Evolutionary conservation across 2,888 invertebrate genomes (phyloP).

Genomic region (Phyllotreta striolata): DNA sequence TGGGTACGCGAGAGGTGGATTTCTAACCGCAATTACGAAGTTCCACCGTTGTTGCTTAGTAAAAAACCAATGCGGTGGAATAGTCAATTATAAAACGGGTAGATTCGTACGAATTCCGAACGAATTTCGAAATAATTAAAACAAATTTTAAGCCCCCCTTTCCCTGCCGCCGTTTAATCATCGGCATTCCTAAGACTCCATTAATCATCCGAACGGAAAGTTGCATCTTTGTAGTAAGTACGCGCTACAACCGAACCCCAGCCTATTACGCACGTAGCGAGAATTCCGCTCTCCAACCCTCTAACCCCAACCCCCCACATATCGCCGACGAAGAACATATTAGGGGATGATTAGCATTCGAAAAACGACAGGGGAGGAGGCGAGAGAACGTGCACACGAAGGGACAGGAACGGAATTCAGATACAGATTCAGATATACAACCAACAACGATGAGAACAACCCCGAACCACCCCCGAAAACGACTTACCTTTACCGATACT

Average conservation of each 20-base stretch:
- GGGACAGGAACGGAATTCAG: slow-evolving; percentile 14
- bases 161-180: background rate
- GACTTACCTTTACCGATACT: slow-evolving; percentile 79
- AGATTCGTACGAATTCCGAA: too few relatives aligned
- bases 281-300: slow-evolving; percentile 24
- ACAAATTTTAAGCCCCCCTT: background rate
- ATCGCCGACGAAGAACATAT: slow-evolving; percentile 23
- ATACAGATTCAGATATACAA: too few relatives aligned
- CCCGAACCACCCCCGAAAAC: background rate
- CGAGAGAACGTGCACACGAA: slow-evolving; percentile 3
- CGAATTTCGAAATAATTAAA: background rate
- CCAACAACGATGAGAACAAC: too few relatives aligned
- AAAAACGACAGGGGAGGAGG: slow-evolving; percentile 13
- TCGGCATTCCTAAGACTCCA: slow-evolving; percentile 6
- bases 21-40: slow-evolving; percentile 51
- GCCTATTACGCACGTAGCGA: slow-evolving; percentile 4
- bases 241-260: slow-evolving; percentile 28
- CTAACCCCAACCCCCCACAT: slow-evolving; percentile 34
- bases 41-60: slow-evolving; percentile 28
- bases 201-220: slow-evolving; percentile 14
- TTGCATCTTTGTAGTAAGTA: slow-evolving; percentile 21
- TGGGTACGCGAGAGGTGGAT: slow-evolving; percentile 54
- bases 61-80: too few relatives aligned
- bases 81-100: too few relatives aligned
- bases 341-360: slow-evolving; percentile 18